phyloP scores from a whole-genome alignment of 2,113 vertebrate genomes.

The Collichthys lucidus region DNA sequence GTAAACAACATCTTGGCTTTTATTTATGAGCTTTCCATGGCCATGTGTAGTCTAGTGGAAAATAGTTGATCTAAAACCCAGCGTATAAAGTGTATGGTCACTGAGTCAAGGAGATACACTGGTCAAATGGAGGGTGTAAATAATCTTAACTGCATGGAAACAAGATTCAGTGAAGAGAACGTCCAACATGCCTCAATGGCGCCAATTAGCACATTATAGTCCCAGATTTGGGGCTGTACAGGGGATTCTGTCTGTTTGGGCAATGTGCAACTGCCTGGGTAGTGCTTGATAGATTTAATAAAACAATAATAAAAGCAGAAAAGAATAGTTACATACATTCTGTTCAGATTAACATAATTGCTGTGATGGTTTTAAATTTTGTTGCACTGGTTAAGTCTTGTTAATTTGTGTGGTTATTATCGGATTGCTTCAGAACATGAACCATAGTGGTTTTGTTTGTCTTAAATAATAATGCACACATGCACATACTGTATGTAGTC shows the following conservation, averaged over 20 bases:
- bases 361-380: no score
- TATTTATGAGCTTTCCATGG: neutral
- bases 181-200: slow-evolving; percentile 25
- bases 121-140: neutral
- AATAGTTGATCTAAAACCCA: slow-evolving; percentile 23
- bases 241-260: slow-evolving; percentile 52
- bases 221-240: slow-evolving; percentile 21
- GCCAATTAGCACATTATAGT: slow-evolving; percentile 38
- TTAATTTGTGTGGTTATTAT: no score
- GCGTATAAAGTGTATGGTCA: slow-evolving; percentile 25
- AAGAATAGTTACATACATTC: no score
- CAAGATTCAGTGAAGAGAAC: slow-evolving; percentile 15
- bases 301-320: neutral
- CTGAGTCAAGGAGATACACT: slow-evolving; percentile 8
- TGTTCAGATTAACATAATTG: no score
- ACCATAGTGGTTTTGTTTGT: no score
- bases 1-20: slow-evolving; percentile 8
- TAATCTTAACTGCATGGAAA: slow-evolving; percentile 22
- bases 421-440: no score
- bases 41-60: neutral
- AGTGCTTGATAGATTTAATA: slow-evolving; percentile 36
- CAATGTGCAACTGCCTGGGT: slow-evolving; percentile 75
- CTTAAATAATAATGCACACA: neutral
- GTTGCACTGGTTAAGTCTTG: no score
- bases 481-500: neutral